Evolutionary conservation across 1,140 invertebrate genomes (phyloP), one percentile per base, ranked within the genome.

Genomic region (Riptortus pedestris): DNA sequence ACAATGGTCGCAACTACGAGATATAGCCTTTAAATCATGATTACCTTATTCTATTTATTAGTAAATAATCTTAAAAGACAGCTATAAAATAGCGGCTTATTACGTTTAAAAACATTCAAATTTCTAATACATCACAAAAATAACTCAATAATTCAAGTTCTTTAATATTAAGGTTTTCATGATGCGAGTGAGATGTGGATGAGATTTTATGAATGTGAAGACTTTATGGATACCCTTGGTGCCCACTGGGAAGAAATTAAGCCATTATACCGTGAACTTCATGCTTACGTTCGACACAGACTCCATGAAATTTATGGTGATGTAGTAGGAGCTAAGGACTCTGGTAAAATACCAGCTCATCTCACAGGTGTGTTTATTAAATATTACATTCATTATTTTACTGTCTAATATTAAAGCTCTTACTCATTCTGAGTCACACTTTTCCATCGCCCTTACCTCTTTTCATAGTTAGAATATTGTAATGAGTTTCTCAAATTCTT

Each of bases 281-380:
- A 96, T 69, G 85, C 91, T 4, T 97, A 95, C 73, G 85, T 95
- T 0, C 80, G 93, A 24, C 81, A 84, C 64, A 87, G 87, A 72
- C 78, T 97, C 16, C 79, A 86, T 22, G 83, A 91, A 71, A 79
- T 84, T 51, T 91, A 91, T 70, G 88, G 88, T 0, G 81, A 85
- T 58, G 67, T 70, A 20, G 70, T 80, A 1, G 73, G 87, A 0
- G 77, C 87, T 0, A 79, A 82, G 1, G 80, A 80, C 14, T 81
- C 80, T 61, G 88, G 88, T 18, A 87, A 89, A 0, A 88, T 96
- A 62, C 92, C 93, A 0, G 92, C 91, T 16, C 93, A 96, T 81
- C 74, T 97, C 0, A 72, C 92, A 66, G 87, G 84, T 85, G 75
- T 24, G 59, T 51, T n/a, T 27, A 29, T 27, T 26, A n/a, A n/a